Evolutionary conservation across 2,113 vertebrate species (phyloP), one percentile per base, ranked within the genome.

Genomic region (Tringa solitaria): DNA sequence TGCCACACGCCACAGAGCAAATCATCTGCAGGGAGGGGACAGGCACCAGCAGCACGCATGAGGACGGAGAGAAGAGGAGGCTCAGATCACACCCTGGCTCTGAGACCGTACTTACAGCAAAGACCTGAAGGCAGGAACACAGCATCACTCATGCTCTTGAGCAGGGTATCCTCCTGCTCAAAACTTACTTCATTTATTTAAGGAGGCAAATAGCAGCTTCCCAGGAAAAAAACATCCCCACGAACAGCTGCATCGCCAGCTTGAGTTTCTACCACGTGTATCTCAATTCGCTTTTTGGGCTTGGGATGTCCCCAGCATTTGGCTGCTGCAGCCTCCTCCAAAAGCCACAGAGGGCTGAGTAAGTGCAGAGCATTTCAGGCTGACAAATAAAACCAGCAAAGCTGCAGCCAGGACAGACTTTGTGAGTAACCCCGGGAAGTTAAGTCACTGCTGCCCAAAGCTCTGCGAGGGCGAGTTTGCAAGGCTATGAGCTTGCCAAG

Each of bases 51-150:
- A 48, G 63, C 53, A 69, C 2, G 0, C 32, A 41, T 23, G 28
- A 39, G 45, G 60, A 65, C 1, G 2, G 27, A 50, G 45, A 48
- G 27, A 75, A 73, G 43, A 69, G 67, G 26, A 54, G 77, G 39
- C 14, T 81, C 60, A 33, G 45, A 41, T 57, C 54, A 45, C 41
- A 48, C 39, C 14, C 63, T 3, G 1, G 18, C 33, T 85, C 56
- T 7, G 18, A 56, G 35, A 82, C 23, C 20, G 5, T 6, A 24
- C 51, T 65, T 30, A 27, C 0, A 0, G 48, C 35, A 85, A 64
- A 84, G 69, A 59, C 39, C 27, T 14, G 39, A 65, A 46, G 0
- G 7, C 53, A 59, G 14, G 41, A 81, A 75, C 56, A 65, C 50
- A 53, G 41, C 41, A 37, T 24, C 37, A 37, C 53, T 63, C 73